Evolutionary conservation across 2,888 invertebrate species (phyloP), one percentile per base, ranked within the genome.

Genomic region (Nemurella pictetii): DNA sequence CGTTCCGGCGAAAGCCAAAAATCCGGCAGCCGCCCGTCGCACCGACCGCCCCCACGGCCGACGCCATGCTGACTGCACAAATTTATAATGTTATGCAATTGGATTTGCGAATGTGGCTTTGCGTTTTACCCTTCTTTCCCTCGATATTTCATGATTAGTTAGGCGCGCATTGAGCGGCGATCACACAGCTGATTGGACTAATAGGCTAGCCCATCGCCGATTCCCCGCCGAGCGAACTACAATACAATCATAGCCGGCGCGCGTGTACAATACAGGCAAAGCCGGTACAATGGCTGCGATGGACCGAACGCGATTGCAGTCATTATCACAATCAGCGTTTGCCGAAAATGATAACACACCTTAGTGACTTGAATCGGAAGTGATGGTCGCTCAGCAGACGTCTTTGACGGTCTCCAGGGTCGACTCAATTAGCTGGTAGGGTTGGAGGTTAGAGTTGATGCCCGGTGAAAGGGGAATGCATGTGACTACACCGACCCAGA

Each of bases 121-220:
- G 27, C 78, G 78, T 28, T 30, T 78, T 78, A 78, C 78, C 82
- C 82, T 82, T 82, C 82, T 72, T 82, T 82, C 72, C 55, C 78
- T 30, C 82, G 82, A 82, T 82, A 82, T 82, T 85, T 85, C 83
- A 83, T 28, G 82, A 85, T 78, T 85, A 85, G 85, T 85, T 85
- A 85, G 72, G 32, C 83, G 75, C 12, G 35, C 85, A 82, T 85
- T 85, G 77, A 85, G 32, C 78, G 82, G 20, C 78, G 83, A 85
- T 85, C 85, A 85, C 36, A 83, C 78, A 82, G 77, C 36, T 85
- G 85, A 83, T 83, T 85, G 82, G 83, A 36, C 85, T 85, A 85
- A 85, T 85, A 73, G 83, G 2, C 78, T 25, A 20, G 25, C 75
- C 25, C 75, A 26, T 25, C 27, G 25, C 75, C 25, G 25, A 26